Evolutionary conservation across 2,113 vertebrate genomes (phyloP).

Genomic region (Stomatorhinus ivindoensis): DNA sequence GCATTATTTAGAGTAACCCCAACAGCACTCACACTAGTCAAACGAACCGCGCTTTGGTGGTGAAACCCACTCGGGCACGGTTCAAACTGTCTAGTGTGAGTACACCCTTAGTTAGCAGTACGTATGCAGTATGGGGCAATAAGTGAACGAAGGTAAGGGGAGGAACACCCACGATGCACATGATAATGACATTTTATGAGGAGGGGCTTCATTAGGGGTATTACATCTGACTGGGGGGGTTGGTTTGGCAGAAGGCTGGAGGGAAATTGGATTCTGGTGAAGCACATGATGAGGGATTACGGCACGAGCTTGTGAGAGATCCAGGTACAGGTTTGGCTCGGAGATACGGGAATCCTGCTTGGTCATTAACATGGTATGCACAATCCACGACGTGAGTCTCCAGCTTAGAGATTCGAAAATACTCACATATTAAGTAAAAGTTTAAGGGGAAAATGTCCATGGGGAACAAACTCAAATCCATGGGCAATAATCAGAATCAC

Average conservation of each 20-base stretch:
- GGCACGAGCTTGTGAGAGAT: background rate
- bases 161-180: background rate
- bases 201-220: background rate
- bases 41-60: no score
- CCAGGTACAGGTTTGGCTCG: background rate
- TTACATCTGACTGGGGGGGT: background rate
- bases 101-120: background rate
- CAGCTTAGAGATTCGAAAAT: background rate
- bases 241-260: background rate
- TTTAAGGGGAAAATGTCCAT: background rate
- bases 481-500: background rate
- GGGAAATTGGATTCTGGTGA: background rate
- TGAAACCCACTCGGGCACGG: no score
- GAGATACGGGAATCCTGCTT: background rate
- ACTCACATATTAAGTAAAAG: background rate
- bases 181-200: background rate
- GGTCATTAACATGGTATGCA: background rate
- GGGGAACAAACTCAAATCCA: background rate
- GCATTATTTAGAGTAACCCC: no score
- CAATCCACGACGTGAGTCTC: background rate
- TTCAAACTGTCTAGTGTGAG: no score
- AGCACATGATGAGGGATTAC: background rate
- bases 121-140: background rate
- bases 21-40: no score
- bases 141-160: background rate